Base-by-base conservation (phyloP, 2,888 invertebrate genomes). In the Eudiplozoon nipponicum region DNA sequence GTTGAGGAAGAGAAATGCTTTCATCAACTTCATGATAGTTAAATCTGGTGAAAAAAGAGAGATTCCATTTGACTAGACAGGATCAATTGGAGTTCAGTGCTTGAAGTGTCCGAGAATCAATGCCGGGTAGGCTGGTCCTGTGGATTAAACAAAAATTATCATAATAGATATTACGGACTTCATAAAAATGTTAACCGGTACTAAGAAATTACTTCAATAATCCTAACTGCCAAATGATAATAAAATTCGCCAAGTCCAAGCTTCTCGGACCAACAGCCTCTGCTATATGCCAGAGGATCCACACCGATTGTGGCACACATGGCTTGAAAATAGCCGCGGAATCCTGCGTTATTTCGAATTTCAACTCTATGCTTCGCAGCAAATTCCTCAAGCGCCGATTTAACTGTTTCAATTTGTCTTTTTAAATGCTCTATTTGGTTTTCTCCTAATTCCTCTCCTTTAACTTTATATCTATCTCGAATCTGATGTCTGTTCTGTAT, bases 221-320 rank as follows among this genome's bases (percentile, higher is more conserved):
- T 77, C 63, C 94, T 90, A 0, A 98, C 78, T 23, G 77, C 77
- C 15, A 98, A 60, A 59, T 94, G 90, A 54, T 90, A 98, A 56
- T 98, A 98, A 57, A 90, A 94, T 55, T 90, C 90, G 22, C 94
- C 90, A 51, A 98, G 80, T n/a, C 94, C 76, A 47, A 98, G 63
- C 45, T 90, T 60, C 50, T 66, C 77, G 2, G 78, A 80, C 94
- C 94, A 98, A 60, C 94, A 90, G 0, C 90, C 66, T 54, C 64
- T 65, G 46, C 61, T 74, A 1, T 81, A 81, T 1, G 90, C 80
- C 37, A 98, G 59, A 0, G 94, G 94, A 59, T 98, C 94, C 0
- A 98, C 94, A 1, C 84, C 94, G 45, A 94, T 86, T 1, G 80
- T 74, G 0, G 90, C 77, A 60, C 94, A 98, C 94, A 98, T 98